Evolutionary conservation across 1,140 invertebrate genomes (phyloP).

Genomic region (Apis cerana): DNA sequence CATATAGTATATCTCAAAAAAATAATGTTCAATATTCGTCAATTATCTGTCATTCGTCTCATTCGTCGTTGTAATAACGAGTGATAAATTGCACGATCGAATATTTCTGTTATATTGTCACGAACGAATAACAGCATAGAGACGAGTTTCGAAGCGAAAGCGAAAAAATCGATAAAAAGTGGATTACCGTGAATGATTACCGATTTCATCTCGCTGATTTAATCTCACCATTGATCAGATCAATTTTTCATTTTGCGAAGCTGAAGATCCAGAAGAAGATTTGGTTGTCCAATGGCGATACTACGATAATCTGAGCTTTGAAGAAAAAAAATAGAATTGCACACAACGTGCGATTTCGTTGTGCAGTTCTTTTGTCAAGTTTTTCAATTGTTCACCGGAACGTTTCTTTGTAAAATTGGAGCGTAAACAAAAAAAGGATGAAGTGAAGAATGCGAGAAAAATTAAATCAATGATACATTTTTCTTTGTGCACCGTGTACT

Average conservation of each 20-base stretch:
- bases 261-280: neutral
- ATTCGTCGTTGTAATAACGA: neutral
- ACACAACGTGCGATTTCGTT: slow-evolving; percentile 4
- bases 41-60: neutral
- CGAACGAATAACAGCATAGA: neutral
- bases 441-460: neutral
- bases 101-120: neutral
- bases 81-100: neutral
- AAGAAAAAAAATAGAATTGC: neutral
- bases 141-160: neutral
- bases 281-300: slow-evolving; percentile 30
- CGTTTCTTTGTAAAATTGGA: neutral
- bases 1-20: no score
- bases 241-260: slow-evolving; percentile 5
- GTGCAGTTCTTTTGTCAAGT: slow-evolving; percentile 37
- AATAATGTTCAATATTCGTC: neutral
- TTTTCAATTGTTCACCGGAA: neutral
- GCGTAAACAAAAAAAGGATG: no score
- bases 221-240: slow-evolving; percentile 9
- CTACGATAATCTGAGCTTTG: slow-evolving; percentile 1
- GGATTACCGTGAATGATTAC: slow-evolving; percentile 47
- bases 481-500: neutral
- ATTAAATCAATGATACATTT: neutral
- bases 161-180: slow-evolving; percentile 33
- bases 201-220: slow-evolving; percentile 22